A percentile compares a stretch with the other conserved stretches of the same genome.
Evolutionary conservation across 2,888 invertebrate genomes (phyloP).

Genomic region (Anorthoa munda): DNA sequence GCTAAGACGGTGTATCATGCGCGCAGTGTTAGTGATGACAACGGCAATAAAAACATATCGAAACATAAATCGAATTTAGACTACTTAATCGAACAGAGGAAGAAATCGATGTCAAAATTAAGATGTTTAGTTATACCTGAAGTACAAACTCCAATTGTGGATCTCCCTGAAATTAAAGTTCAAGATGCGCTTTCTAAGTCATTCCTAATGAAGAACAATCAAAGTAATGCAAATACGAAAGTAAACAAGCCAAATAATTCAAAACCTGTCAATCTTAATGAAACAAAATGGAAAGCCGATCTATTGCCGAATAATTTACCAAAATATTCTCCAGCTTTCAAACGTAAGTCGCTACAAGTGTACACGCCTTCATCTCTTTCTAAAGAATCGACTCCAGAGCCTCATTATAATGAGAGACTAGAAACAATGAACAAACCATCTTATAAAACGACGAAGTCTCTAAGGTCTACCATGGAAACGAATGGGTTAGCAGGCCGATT

Average conservation of each 20-base stretch:
- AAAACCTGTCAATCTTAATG: conserved; percentile 80
- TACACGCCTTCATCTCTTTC: conserved; percentile 88
- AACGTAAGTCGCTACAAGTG: conserved; percentile 93
- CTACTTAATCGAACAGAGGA: conserved; percentile 95
- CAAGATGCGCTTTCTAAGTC: conserved; percentile 90
- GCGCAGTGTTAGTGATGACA: conserved; percentile 87
- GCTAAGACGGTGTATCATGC: conserved; percentile 82
- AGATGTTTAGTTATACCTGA: conserved; percentile 97
- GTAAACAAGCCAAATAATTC: conserved; percentile 76
- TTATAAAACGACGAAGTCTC: conserved; percentile 75
- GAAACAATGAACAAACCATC: conserved; percentile 77
- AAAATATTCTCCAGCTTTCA: conserved; percentile 96
- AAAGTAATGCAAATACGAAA: conserved; percentile 77
- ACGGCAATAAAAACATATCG: conserved; percentile 79
- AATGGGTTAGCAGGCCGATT: conserved; percentile 74
- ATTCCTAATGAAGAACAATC: conserved; percentile 83
- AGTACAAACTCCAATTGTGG: conserved; percentile 92
- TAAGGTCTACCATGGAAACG: conserved; percentile 76
- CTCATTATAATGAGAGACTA: conserved; percentile 80
- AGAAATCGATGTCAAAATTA: conserved; percentile 95
- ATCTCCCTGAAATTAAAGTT: conserved; percentile 96
- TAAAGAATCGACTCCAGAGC: conserved; percentile 88
- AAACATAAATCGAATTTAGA: conserved; percentile 93
- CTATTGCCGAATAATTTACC: conserved; percentile 91
- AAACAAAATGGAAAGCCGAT: conserved; percentile 86